Conservation (phyloP, 2,797 vertebrate genomes). For the Pantherophis vulpinus region DNA sequence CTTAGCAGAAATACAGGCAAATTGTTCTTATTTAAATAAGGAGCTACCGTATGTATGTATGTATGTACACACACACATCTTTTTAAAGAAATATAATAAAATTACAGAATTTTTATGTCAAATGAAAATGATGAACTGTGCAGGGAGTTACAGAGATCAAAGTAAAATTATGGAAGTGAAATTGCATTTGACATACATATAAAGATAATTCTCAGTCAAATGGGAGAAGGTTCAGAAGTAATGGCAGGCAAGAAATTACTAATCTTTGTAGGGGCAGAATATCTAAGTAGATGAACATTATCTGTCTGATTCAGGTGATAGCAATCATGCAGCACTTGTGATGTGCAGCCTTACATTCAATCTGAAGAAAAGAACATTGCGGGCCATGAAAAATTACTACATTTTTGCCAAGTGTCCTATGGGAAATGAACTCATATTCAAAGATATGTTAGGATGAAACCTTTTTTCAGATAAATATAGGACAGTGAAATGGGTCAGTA, state of each 20-base stretch:
- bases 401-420: neutral
- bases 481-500: neutral
- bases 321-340: neutral
- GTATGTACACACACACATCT: neutral
- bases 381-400: neutral
- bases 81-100: neutral
- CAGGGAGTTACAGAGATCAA: conserved; percentile 28
- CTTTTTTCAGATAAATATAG: neutral
- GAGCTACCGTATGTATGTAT: neutral
- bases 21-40: conserved; percentile 26
- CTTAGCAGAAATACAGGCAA: conserved; percentile 31
- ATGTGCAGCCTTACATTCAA: neutral
- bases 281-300: neutral
- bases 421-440: neutral
- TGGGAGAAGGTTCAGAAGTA: neutral
- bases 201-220: neutral
- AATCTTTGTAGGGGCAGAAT: neutral
- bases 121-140: conserved; percentile 26
- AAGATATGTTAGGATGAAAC: neutral
- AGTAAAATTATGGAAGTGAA: neutral
- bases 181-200: neutral
- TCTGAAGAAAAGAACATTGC: neutral
- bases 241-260: neutral
- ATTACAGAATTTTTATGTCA: neutral
- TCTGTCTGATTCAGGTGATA: neutral